phyloP scores from a whole-genome alignment of 1,140 invertebrate genomes.

The Latrodectus geometricus region DNA sequence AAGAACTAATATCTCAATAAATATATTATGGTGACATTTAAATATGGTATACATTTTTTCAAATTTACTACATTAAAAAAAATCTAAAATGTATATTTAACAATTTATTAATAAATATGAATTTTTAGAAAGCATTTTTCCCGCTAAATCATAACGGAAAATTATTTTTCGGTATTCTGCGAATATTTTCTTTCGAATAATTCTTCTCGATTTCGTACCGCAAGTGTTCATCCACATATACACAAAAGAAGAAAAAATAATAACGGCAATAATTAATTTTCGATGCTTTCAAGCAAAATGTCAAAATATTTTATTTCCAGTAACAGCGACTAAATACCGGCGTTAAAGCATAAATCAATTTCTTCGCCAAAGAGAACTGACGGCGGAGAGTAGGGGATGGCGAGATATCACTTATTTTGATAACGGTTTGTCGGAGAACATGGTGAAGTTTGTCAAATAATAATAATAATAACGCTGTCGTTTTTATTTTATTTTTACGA shows the following conservation, averaged over 20 bases:
- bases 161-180: no score
- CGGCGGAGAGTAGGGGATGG: not conserved
- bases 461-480: slow-evolving; percentile 31
- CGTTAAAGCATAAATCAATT: slow-evolving; percentile 48
- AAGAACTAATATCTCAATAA: no score
- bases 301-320: slow-evolving; percentile 43
- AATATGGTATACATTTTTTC: no score
- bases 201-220: not conserved
- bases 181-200: no score
- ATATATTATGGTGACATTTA: no score
- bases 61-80: no score
- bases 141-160: no score
- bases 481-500: slow-evolving; percentile 59
- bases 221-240: not conserved
- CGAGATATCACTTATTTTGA: slow-evolving; percentile 47
- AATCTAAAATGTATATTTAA: no score
- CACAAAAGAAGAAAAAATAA: slow-evolving; percentile 1
- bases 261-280: not conserved
- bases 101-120: no score
- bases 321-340: not conserved
- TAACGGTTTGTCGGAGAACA: slow-evolving; percentile 36
- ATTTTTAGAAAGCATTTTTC: no score
- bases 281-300: slow-evolving; percentile 26
- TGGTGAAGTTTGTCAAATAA: slow-evolving; percentile 59
- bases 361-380: not conserved